Evolutionary conservation across 2,888 invertebrate species (phyloP), one percentile per base, ranked within the genome.

Genomic region (Papilio demoleus): DNA sequence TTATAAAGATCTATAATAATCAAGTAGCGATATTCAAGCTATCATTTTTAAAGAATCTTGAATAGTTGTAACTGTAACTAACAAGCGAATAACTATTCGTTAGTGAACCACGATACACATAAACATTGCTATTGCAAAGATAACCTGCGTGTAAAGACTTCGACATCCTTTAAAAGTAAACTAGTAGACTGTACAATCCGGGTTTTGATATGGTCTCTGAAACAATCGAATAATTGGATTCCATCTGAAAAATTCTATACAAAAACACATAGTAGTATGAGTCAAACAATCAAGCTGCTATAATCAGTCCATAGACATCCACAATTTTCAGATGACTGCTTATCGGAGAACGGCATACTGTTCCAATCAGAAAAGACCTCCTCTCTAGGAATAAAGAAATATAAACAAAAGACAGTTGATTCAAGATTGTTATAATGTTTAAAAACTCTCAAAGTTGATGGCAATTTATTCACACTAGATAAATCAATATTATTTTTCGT

Each of bases 61-160:
- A 31, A 31, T 56, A 53, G 24, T 24, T 50, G 24, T 53, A 56
- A 56, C 31, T 56, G 53, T 56, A 56, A 56, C 53, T 56, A 56
- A 56, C 53, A 11, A 56, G 31, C 27, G 12, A 56, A 24, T 56
- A 56, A 17, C 17, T 56, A 31, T 27, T 56, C 27, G 53, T 53
- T 56, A 17, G 53, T 27, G 31, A 31, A 12, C 31, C 53, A 56
- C 31, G 9, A 27, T 6, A n/a, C 9, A 56, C 17, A 1, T 56
- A 27, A 53, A 27, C 27, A n/a, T 53, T 27, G 31, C 27, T 31
- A n/a, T 27, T 31, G 4, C n/a, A 27, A 31, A 5, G 31, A 53
- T 31, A 53, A 56, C 31, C 17, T 27, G 17, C 17, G 11, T 31
- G 31, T 17, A 56, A 9, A 24, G 4, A 17, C 31, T 24, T 27